Evolutionary conservation across 2,113 vertebrate genomes (phyloP).

Genomic region (Pelmatolapia mariae): DNA sequence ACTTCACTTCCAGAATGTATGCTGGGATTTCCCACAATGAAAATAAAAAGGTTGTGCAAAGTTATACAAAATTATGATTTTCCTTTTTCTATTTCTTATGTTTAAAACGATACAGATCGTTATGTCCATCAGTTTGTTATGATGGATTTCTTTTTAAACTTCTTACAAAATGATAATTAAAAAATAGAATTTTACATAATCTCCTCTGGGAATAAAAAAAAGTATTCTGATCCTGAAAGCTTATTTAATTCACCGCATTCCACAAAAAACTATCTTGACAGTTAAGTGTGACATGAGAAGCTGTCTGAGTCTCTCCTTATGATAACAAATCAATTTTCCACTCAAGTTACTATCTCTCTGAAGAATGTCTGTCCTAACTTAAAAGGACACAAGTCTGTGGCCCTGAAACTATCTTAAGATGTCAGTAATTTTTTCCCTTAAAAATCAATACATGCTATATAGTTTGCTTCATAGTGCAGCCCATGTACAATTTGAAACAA

Average conservation of each 20-base stretch:
- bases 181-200: not conserved
- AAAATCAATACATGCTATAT: not conserved
- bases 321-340: not conserved
- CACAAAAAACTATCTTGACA: not conserved
- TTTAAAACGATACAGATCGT: rapidly evolving
- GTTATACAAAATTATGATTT: not conserved
- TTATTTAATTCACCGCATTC: not conserved
- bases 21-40: not conserved
- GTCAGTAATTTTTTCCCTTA: not conserved
- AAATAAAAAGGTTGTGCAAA: not conserved
- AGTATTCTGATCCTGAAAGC: not conserved
- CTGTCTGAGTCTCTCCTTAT: not conserved
- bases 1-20: not conserved
- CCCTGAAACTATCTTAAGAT: not conserved
- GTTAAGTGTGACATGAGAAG: not conserved
- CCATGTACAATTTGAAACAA: not conserved
- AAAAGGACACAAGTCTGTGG: not conserved
- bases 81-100: not conserved
- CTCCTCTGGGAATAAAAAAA: not conserved
- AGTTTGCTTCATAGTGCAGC: not conserved
- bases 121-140: not conserved
- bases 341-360: not conserved
- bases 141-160: not conserved
- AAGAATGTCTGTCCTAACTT: not conserved
- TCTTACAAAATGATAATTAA: not conserved